Evolutionary conservation across 2,888 invertebrate genomes (phyloP).

Genomic region (Boloria selene): DNA sequence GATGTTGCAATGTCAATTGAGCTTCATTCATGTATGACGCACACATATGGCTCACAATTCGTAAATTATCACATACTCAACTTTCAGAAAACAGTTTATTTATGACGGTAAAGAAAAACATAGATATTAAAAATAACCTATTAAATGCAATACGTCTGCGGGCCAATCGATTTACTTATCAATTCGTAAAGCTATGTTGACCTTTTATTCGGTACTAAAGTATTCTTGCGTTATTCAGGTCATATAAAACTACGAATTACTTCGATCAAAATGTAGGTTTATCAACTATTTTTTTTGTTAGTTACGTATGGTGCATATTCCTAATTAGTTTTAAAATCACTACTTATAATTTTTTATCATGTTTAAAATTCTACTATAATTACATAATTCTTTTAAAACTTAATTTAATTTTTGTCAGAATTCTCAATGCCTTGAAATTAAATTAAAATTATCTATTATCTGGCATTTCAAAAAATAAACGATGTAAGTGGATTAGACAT

Average conservation of each 20-base stretch:
- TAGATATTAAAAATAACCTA: slow-evolving; percentile 20
- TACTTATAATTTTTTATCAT: too few species aligned
- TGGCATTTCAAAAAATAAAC: too few species aligned
- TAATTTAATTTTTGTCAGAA: too few species aligned
- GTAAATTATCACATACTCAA: slow-evolving; percentile 52
- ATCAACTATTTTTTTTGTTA: neutral
- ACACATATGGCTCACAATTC: slow-evolving; percentile 60
- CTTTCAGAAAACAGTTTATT: slow-evolving; percentile 43
- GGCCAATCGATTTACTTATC: slow-evolving; percentile 31
- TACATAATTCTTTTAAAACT: too few species aligned
- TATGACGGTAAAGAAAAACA: slow-evolving; percentile 45
- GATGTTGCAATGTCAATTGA: slow-evolving; percentile 52
- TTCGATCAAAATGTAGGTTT: neutral
- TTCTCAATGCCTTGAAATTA: too few species aligned
- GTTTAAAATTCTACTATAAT: too few species aligned
- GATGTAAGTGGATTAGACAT: too few species aligned
- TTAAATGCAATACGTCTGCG: slow-evolving; percentile 31
- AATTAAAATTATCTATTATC: too few species aligned
- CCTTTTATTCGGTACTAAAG: neutral
- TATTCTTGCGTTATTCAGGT: too few species aligned
- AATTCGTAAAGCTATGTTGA: slow-evolving; percentile 17
- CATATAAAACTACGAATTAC: too few species aligned
- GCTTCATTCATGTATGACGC: slow-evolving; percentile 51
- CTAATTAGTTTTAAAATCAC: too few species aligned
- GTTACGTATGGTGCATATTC: too few species aligned